These are phyloP conservation scores for Bolinopsis microptera DNA, from an alignment of 37 sponge, comb jelly and placozoan genomes.

Conservation along the genomic window DNA sequence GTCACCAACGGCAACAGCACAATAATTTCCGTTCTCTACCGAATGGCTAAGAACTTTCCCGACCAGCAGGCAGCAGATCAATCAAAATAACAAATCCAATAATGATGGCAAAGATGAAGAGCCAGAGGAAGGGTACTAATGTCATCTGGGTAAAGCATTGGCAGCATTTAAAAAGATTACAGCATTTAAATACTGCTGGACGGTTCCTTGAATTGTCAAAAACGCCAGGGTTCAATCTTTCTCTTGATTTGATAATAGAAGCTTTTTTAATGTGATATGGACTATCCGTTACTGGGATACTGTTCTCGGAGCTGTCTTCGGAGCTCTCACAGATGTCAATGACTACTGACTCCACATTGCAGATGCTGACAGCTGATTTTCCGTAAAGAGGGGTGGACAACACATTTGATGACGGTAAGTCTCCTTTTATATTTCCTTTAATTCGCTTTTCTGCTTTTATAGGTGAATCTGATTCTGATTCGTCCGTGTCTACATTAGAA, in stretches of 20 bases:
- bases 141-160: not conserved
- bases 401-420: not conserved
- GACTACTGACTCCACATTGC: constrained; percentile 18
- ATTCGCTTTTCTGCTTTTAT: not conserved
- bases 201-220: not conserved
- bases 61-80: not conserved
- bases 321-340: not conserved
- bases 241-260: not conserved
- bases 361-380: not conserved
- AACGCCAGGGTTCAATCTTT: not conserved
- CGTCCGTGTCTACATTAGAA: no score
- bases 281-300: not conserved
- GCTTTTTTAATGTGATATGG: not conserved
- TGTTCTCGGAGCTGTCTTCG: not conserved
- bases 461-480: not conserved
- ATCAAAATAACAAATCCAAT: not conserved
- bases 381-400: not conserved
- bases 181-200: not conserved
- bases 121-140: not conserved
- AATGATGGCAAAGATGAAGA: not conserved
- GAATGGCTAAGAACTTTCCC: no score
- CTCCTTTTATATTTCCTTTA: not conserved
- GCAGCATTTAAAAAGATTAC: not conserved
- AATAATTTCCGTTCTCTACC: no score
- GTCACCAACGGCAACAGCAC: no score